Percentiles rank a stretch among this genome's conserved stretches.
Conservation (phyloP, 2,888 invertebrate genomes). For the Resseliella maxima region DNA sequence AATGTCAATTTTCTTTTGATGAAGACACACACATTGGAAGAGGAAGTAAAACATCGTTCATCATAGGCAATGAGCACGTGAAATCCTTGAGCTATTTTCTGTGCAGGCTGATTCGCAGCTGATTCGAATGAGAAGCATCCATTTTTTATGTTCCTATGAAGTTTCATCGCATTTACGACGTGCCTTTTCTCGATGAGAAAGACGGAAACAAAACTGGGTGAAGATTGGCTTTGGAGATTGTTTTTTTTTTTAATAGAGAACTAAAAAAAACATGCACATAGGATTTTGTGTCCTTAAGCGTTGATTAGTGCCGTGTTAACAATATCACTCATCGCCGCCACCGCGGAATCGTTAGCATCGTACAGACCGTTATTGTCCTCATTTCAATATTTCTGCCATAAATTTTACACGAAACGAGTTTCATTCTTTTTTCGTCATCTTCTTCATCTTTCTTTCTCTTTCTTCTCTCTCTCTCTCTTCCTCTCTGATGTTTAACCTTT, state of each 20-base stretch:
- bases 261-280: neutral
- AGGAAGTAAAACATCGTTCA: neutral
- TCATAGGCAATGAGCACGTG: neutral
- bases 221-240: neutral
- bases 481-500: neutral
- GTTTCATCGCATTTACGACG: neutral
- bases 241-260: neutral
- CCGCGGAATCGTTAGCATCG: neutral
- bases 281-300: neutral
- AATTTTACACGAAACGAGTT: neutral
- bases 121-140: neutral
- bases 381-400: slow-evolving; percentile 29
- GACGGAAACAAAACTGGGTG: neutral
- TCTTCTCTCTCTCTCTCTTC: neutral
- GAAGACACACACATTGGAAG: neutral
- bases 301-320: slow-evolving; percentile 46
- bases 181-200: neutral
- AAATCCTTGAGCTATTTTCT: neutral
- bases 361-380: neutral
- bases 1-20: neutral
- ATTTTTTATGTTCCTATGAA: neutral
- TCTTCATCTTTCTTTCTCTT: neutral
- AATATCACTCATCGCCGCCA: slow-evolving; percentile 35
- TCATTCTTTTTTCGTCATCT: neutral
- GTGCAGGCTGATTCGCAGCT: neutral